Evolutionary conservation across 2,797 vertebrate species (phyloP).

Genomic region (Muraenolepis orangiensis): DNA sequence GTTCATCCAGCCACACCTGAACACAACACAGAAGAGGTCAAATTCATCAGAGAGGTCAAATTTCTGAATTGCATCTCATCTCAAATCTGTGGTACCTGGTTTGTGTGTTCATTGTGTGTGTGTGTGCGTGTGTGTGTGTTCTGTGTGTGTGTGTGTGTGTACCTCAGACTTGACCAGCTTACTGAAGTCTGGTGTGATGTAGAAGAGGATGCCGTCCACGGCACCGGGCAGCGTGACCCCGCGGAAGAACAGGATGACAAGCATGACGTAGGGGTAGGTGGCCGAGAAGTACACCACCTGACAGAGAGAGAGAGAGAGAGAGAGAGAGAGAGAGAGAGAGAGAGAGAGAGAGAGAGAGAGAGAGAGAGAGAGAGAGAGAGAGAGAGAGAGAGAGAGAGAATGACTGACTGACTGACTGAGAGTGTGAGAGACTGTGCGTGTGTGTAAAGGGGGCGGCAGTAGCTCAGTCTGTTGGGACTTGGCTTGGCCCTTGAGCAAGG

Average conservation of each 20-base stretch:
- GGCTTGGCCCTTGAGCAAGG: no score
- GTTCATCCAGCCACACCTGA: no score
- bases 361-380: background rate
- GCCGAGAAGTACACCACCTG: conserved; percentile 94
- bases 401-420: background rate
- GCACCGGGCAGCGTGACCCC: conserved; percentile 87
- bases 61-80: no score
- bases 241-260: conserved; percentile 87
- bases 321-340: no score
- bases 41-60: no score
- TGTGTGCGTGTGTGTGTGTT: background rate
- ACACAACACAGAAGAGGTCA: no score
- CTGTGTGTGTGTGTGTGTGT: background rate
- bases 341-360: background rate
- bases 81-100: no score
- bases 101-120: background rate
- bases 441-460: no score
- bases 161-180: conserved; percentile 85
- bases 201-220: conserved; percentile 86
- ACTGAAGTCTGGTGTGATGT: conserved; percentile 87
- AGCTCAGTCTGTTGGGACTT: no score
- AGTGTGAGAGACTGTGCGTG: background rate
- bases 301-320: no score
- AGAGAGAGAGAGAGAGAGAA: background rate
- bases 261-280: conserved; percentile 91